Conservation (phyloP, 1,140 invertebrate genomes). For the Pemphigus obesinymphae region DNA sequence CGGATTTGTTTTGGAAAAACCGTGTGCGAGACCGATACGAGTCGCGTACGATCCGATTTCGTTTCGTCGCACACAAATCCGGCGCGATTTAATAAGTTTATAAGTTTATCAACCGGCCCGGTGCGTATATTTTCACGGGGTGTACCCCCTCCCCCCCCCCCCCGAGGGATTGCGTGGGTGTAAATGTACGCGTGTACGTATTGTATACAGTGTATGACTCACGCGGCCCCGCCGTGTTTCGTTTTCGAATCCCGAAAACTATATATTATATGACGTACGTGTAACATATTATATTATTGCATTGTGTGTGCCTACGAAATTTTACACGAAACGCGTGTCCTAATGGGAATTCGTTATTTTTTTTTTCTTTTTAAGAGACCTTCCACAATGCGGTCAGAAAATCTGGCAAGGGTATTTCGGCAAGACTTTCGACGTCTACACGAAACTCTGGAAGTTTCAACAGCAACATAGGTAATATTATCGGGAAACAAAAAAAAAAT, state of each 20-base stretch:
- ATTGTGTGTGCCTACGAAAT: no score
- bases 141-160: no score
- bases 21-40: neutral
- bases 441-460: constrained; percentile 97
- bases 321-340: no score
- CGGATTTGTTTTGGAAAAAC: neutral
- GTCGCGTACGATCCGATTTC: neutral
- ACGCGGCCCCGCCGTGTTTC: neutral
- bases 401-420: constrained; percentile 98
- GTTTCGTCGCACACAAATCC: neutral
- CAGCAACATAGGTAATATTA: constrained; percentile 88
- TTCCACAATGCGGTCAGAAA: constrained; percentile 95
- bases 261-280: no score
- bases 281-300: no score
- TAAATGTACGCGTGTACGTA: neutral
- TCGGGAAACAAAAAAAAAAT: no score
- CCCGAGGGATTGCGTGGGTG: neutral
- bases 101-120: neutral
- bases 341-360: neutral
- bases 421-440: constrained; percentile 95
- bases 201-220: neutral
- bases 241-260: neutral
- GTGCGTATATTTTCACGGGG: neutral
- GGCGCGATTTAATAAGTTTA: no score
- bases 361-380: constrained; percentile 61